phyloP scores from a whole-genome alignment of 2,113 vertebrate genomes.

The Accipiter cooperii region DNA sequence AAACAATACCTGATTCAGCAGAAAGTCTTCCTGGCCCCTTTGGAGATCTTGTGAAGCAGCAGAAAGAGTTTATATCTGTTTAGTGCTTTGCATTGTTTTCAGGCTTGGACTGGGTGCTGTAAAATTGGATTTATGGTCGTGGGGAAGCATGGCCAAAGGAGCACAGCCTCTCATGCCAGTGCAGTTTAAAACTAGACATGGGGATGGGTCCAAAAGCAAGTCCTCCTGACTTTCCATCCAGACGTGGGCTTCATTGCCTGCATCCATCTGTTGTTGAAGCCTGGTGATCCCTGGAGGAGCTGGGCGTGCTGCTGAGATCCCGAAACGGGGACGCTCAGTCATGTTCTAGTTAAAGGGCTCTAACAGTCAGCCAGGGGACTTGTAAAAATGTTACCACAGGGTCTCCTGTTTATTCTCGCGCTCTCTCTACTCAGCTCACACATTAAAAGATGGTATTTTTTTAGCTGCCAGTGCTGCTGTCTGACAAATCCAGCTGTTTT shows the following conservation, averaged over 20 bases:
- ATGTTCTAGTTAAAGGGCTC: constrained; percentile 47
- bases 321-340: background rate
- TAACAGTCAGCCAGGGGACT: constrained; percentile 29
- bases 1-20: constrained; percentile 61
- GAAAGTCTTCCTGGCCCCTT: constrained; percentile 40
- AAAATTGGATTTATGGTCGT: background rate
- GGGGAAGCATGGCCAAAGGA: background rate
- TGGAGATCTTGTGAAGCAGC: constrained; percentile 46
- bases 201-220: background rate
- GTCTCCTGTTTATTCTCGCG: constrained; percentile 12
- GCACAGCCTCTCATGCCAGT: background rate
- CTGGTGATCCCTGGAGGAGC: background rate
- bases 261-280: background rate
- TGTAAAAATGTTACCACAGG: constrained; percentile 43
- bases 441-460: constrained; percentile 46
- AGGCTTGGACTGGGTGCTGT: constrained; percentile 7
- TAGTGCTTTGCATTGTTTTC: constrained; percentile 7
- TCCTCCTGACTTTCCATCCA: background rate
- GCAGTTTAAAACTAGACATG: background rate
- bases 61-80: constrained; percentile 54
- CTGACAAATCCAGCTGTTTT: constrained; percentile 40
- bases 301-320: background rate
- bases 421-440: background rate
- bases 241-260: background rate
- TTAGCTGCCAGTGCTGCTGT: constrained; percentile 20